phyloP scores from a whole-genome alignment of 1,140 invertebrate genomes.

The Phocides pigmalion region DNA sequence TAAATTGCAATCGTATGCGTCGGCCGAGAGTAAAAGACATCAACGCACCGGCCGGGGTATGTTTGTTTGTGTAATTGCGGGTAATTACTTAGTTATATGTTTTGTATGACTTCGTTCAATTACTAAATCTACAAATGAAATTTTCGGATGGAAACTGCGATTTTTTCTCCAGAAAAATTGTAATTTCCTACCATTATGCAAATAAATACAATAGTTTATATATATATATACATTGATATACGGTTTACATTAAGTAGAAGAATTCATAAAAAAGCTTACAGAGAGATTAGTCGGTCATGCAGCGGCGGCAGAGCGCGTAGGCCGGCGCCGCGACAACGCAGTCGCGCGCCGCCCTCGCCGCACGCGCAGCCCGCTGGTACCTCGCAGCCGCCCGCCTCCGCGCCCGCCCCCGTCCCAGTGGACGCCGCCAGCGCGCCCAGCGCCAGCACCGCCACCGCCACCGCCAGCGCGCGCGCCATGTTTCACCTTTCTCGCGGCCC shows the following conservation, averaged over 20 bases:
- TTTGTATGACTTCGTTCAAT: no score
- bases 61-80: not conserved
- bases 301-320: conserved; percentile 55
- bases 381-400: conserved; percentile 33
- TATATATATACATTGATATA: no score
- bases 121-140: no score
- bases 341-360: conserved; percentile 52
- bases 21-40: conserved; percentile 25
- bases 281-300: conserved; percentile 45
- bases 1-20: not conserved
- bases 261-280: conserved; percentile 48
- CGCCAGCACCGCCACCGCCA: conserved; percentile 33
- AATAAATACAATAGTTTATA: no score
- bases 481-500: conserved; percentile 40
- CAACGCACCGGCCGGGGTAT: conserved; percentile 10
- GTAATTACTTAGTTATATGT: no score
- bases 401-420: conserved; percentile 32
- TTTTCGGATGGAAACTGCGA: no score
- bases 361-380: conserved; percentile 51
- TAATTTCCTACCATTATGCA: no score
- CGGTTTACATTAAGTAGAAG: not conserved
- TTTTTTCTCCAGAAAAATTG: no score
- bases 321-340: conserved; percentile 52
- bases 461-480: conserved; percentile 45
- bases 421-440: conserved; percentile 31